Base-by-base conservation (phyloP, 2,113 vertebrate species). In the Orcinus orca region DNA sequence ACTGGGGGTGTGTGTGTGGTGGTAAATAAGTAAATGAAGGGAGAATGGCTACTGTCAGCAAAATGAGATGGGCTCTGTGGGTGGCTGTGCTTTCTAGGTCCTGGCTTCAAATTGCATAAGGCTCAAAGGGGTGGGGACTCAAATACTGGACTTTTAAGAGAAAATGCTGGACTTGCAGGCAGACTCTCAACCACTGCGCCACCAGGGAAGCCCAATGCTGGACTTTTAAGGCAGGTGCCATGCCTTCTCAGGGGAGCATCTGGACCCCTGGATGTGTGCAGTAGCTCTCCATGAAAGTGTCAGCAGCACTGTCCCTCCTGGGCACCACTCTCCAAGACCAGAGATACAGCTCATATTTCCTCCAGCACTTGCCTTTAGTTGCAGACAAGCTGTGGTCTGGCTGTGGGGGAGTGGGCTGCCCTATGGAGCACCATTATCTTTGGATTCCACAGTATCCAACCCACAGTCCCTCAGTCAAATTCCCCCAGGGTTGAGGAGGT, bases 351-450 rank as follows among this genome's bases (percentile, higher is more conserved):
- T 91, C 3, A 0, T 3, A 26, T 38, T 44, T 1, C 60, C 60
- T 36, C 36, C 55, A 58, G 44, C 50, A 62, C 17, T 83, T 13
- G 26, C 31, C 36, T 58, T 71, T 26, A 60, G 23, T 23, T 33
- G 3, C 29, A 15, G 55, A 55, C 62, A 47, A 47, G 36, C 50
- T 55, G 17, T 47, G 44, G 15, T 2, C 0, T 25, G 23, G 44
- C 1, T 0, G 0, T n/a, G 6, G 70, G 62, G 38, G 14, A 58
- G 14, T 0, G 1, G 79, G 26, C 29, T 17, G 6, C 25, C 11
- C 3, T 0, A 3, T 5, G 5, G 17, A 31, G 14, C 2, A 3
- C 71, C 73, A 13, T 17, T 3, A 1, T 41, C 17, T 53, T 60
- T 80, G 31, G 31, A 23, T 47, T 36, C 81, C 62, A 8, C 62